A percentile compares a stretch with the other conserved stretches of the same genome.
phyloP scores from a whole-genome alignment of 2,113 vertebrate genomes.

The Steatornis caripensis region DNA sequence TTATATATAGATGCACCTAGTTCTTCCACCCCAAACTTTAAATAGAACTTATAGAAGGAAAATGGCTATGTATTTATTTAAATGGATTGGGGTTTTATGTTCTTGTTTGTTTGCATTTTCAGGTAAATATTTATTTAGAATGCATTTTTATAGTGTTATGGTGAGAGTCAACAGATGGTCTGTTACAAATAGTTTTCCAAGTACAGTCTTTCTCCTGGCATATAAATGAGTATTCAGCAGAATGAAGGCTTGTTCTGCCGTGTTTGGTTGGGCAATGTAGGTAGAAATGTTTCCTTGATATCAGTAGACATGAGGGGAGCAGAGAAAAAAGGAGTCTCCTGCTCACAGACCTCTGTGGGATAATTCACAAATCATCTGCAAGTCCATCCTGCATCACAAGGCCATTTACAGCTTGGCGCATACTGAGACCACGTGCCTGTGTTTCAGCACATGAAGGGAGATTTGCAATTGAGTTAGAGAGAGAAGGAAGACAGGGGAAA shows the following conservation, averaged over 20 bases:
- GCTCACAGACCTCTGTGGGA: neutral
- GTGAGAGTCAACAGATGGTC: neutral
- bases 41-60: neutral
- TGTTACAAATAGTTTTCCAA: neutral
- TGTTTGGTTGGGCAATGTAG: neutral
- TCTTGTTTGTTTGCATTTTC: neutral
- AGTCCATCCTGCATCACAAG: neutral
- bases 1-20: neutral
- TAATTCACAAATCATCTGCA: neutral
- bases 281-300: neutral
- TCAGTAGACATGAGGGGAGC: neutral
- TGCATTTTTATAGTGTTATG: neutral
- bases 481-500: neutral
- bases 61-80: neutral
- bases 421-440: neutral
- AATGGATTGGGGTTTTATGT: fast-evolving
- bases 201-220: neutral
- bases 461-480: neutral
- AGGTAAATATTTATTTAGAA: neutral
- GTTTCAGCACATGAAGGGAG: neutral
- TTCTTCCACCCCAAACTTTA: neutral
- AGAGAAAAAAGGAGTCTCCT: neutral
- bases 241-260: neutral
- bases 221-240: neutral
- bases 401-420: neutral